Evolutionary conservation across 2,113 vertebrate species (phyloP), one percentile per base, ranked within the genome.

Genomic region (Callipepla californica): DNA sequence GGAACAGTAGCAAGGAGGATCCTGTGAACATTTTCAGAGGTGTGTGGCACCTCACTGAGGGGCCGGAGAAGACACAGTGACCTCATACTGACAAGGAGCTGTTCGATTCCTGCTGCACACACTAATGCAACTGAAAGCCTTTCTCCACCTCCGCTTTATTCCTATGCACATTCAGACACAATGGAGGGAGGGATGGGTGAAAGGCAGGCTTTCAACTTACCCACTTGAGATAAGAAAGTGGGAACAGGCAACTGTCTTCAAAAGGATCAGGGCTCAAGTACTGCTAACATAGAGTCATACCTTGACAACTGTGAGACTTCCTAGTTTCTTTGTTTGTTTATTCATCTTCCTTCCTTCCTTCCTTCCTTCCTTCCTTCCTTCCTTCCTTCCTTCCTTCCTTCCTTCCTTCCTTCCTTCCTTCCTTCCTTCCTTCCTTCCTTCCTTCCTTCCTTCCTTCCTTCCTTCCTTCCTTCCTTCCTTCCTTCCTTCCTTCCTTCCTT

Each of bases 141-240:
- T 78, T 84, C 58, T 55, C 85, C 85, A 91, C 85, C 92, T 84
- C 86, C 0, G 0, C 83, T 87, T 86, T 85, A 20, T 79, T 93
- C 59, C 58, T 38, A 12, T 45, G 77, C 84, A 81, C 36, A 30
- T n/a, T 14, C 73, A 78, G 26, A 61, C 74, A 94, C 69, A 90
- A 73, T 81, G 45, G 66, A 72, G 67, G 87, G 70, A 96, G 80
- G 80, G 62, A 40, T 73, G 83, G 70, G 67, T 87, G 34, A 81
- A 63, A 89, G 40, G 21, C 55, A 79, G 32, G 25, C 79, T 95
- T 86, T 95, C 69, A 80, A 44, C 36, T 95, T 9, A 19, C 28
- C 44, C 62, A 30, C 77, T 57, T n/a, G 66, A 70, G 44, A 79
- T 42, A 48, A 84, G 63, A 89, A 79, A 84, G 62, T 42, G 45